phyloP scores from a whole-genome alignment of 1,140 invertebrate genomes.

The Ruditapes philippinarum region DNA sequence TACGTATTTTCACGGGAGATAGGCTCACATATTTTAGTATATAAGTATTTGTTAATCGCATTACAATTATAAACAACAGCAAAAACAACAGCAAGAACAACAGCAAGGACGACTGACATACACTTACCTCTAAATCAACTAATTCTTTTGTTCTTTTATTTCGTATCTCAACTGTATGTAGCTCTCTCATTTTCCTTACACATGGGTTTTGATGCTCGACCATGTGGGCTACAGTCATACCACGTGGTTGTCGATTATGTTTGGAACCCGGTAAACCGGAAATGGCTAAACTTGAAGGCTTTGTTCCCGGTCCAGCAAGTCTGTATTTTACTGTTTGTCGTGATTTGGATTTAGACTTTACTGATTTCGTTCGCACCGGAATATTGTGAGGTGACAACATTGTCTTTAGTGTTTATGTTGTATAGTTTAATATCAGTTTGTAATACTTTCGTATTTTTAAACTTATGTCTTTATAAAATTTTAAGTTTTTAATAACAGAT shows the following conservation, averaged over 20 bases:
- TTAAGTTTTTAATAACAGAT: too few species aligned
- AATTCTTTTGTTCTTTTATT: conserved; percentile 41
- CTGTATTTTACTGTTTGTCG: background rate
- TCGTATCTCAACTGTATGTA: conserved; percentile 46
- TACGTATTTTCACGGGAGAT: too few species aligned
- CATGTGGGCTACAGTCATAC: background rate
- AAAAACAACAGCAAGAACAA: too few species aligned
- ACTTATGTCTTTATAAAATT: too few species aligned
- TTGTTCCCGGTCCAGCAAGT: background rate
- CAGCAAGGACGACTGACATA: too few species aligned
- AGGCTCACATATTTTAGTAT: too few species aligned
- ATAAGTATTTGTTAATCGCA: too few species aligned
- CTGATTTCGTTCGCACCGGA: background rate
- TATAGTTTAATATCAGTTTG: too few species aligned
- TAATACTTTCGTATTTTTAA: too few species aligned
- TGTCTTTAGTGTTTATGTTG: too few species aligned
- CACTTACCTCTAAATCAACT: conserved; percentile 49
- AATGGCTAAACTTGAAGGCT: background rate
- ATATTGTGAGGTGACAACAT: conserved; percentile 26
- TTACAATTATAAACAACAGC: too few species aligned
- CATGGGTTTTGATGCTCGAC: background rate
- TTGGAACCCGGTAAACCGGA: background rate
- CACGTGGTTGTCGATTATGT: background rate
- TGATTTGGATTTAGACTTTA: background rate
- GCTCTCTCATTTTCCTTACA: conserved; percentile 3